Evolutionary conservation across 2,888 invertebrate genomes (phyloP).

Genomic region (Patella depressa): DNA sequence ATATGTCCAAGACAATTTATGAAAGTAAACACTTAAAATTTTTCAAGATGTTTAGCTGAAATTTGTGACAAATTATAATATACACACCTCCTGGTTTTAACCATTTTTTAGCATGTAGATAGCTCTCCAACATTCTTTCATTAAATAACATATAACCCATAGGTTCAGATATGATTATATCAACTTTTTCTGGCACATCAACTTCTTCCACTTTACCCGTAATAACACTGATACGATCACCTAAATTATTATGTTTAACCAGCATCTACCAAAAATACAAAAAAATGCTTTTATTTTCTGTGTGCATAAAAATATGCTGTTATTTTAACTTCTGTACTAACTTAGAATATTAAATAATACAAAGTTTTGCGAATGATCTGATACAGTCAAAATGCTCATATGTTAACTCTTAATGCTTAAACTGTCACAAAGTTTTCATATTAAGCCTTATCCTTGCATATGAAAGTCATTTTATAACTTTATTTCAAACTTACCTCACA

Average conservation of each 20-base stretch:
- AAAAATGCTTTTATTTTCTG: neutral
- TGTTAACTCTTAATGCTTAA: too few species aligned
- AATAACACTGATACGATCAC: slow-evolving; percentile 90
- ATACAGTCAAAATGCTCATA: neutral
- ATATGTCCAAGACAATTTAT: too few species aligned
- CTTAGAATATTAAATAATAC: neutral
- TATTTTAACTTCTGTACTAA: too few species aligned
- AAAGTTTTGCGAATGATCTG: neutral
- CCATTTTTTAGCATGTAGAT: slow-evolving; percentile 98
- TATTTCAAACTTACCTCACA: slow-evolving; percentile 62
- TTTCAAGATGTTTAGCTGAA: too few species aligned
- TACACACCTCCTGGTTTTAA: slow-evolving; percentile 79
- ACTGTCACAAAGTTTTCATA: too few species aligned
- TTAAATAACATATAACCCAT: slow-evolving; percentile 99
- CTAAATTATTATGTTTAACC: slow-evolving; percentile 90
- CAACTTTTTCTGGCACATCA: slow-evolving; percentile 93
- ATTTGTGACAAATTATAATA: too few species aligned
- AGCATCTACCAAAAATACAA: slow-evolving; percentile 76
- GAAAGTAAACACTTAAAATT: too few species aligned
- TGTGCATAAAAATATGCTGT: too few species aligned
- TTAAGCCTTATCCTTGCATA: too few species aligned
- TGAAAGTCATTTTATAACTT: too few species aligned
- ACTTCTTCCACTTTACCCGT: slow-evolving; percentile 99
- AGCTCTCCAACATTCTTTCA: slow-evolving; percentile 98
- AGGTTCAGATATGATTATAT: slow-evolving; percentile 97